These are phyloP conservation scores for Trichomalopsis sarcophagae DNA, from an alignment of 1,140 invertebrate genomes.

Conservation along the genomic window DNA sequence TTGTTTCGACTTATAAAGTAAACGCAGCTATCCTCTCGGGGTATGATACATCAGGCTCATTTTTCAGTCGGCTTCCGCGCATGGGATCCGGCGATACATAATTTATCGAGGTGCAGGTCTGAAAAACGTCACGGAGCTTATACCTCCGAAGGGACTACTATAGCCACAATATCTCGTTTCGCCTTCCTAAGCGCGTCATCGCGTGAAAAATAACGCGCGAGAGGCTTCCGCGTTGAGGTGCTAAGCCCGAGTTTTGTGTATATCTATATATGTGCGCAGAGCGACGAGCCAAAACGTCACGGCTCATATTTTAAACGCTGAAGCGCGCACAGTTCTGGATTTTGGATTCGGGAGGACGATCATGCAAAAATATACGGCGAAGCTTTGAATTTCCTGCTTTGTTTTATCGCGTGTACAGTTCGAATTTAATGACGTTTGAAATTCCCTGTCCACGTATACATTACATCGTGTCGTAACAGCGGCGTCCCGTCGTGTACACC, in stretches of 20 bases:
- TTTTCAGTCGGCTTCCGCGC: slow-evolving; percentile 19
- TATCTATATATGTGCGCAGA: neutral
- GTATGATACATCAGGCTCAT: slow-evolving; percentile 22
- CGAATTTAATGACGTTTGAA: too few relatives aligned
- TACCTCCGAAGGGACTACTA: neutral
- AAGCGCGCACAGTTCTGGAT: too few relatives aligned
- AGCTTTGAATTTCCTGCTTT: too few relatives aligned
- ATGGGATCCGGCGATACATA: neutral
- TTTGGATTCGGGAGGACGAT: too few relatives aligned
- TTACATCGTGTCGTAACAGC: too few relatives aligned
- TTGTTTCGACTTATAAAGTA: neutral
- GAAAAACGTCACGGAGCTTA: neutral
- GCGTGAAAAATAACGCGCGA: neutral
- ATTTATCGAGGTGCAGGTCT: slow-evolving; percentile 11
- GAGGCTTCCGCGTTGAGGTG: neutral
- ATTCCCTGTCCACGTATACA: too few relatives aligned
- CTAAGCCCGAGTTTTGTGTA: neutral
- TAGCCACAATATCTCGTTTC: neutral
- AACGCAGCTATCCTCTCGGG: neutral
- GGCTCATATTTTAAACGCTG: neutral
- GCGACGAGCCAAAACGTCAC: neutral
- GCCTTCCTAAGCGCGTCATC: neutral
- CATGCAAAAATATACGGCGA: too few relatives aligned
- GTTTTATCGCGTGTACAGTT: too few relatives aligned
- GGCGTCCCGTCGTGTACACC: too few relatives aligned